Evolutionary conservation across 30 jellyfish, hydroid and myxozoan genomes (phyloP).

Genomic region (Mastigias papua): DNA sequence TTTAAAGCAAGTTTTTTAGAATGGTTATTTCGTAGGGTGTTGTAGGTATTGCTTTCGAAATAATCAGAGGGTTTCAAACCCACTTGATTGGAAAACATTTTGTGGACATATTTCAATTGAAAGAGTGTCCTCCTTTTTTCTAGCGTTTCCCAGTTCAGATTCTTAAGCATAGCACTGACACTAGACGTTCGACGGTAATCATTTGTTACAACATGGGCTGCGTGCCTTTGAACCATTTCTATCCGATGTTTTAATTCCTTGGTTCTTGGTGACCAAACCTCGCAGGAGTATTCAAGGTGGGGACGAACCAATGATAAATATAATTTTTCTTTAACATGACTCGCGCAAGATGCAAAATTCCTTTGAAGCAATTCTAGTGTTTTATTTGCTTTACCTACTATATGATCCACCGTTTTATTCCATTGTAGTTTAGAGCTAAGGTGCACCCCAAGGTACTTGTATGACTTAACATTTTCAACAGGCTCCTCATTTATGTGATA

Average conservation of each 20-base stretch:
- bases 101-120: background rate
- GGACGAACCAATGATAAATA: conserved; percentile 6
- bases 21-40: background rate
- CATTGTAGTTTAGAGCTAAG: background rate
- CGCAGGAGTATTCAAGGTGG: conserved; percentile 10
- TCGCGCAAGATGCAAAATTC: background rate
- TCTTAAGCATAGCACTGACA: background rate
- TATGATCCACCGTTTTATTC: background rate
- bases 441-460: background rate
- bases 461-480: background rate
- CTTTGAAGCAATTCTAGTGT: background rate
- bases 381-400: background rate
- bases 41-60: conserved; percentile 3
- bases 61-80: background rate
- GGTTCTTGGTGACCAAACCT: conserved; percentile 16
- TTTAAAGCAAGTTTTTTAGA: background rate
- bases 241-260: background rate
- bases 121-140: background rate
- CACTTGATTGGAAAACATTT: conserved; percentile 8
- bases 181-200: background rate
- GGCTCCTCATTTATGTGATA: background rate
- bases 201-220: background rate
- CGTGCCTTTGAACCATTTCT: background rate
- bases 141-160: conserved; percentile 1
- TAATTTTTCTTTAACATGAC: background rate